Evolutionary conservation across 2,888 invertebrate genomes (phyloP), one percentile per base, ranked within the genome.

Genomic region (Machimus rusticus): DNA sequence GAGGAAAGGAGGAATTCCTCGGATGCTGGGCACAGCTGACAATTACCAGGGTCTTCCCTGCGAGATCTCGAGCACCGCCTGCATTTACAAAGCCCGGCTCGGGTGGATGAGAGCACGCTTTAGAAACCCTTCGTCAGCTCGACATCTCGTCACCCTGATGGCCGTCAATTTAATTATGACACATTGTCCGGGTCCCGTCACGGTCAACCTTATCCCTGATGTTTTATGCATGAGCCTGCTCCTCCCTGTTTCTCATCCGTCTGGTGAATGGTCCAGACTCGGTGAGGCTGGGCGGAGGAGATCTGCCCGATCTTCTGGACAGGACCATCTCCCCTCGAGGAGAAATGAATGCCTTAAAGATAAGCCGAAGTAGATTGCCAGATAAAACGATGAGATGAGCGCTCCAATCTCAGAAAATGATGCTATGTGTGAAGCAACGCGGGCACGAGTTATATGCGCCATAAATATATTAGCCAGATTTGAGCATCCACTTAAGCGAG

Each of bases 111-210:
- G 79, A 31, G 51, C 51, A 14, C 76, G 28, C 16, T 28, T 43
- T 79, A n/a, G 6, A 19, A 19, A n/a, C 31, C 28, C 31, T 16
- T n/a, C 37, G 9, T 34, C 34, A 46, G 16, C 43, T 76, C 76
- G 14, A 46, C 43, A 46, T 46, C 76, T 34, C n/a, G 28, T 34
- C 76, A 76, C n/a, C 28, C 19, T 37, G 82, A 84, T 19, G 66
- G 66, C 66, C 39, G 82, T 37, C 82, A 84, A 84, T 84, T 84
- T 84, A 82, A 82, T 82, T 82, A 82, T 82, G 66, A 84, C 82
- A 84, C 66, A 84, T 84, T 84, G 66, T 84, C 37, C 37, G 28
- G 34, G 37, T 4, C 23, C 57, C n/a, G 28, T 37, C 5, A n/a
- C 39, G 66, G 66, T 57, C 66, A 57, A 34, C 14, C 37, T 84